These are phyloP conservation scores for Gasteruption jaculator DNA, from an alignment of 2,888 invertebrate species.

Conservation along the genomic window DNA sequence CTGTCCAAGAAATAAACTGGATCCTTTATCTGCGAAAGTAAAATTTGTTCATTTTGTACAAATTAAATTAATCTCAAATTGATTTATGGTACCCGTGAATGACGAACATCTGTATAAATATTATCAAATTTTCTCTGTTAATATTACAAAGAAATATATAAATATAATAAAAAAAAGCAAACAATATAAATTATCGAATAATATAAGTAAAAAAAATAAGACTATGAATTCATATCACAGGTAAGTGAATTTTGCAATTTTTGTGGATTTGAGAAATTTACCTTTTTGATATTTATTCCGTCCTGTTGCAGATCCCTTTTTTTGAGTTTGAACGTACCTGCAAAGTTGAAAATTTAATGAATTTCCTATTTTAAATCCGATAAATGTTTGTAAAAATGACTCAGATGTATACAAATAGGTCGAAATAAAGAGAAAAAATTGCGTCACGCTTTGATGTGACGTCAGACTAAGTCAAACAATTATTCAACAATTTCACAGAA, in stretches of 20 bases:
- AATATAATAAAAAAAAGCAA: conserved; percentile 7
- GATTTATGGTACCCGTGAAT: no score
- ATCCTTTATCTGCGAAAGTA: conserved; percentile 57
- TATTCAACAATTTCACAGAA: no score
- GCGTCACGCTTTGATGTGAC: no score
- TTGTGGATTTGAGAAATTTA: conserved; percentile 61
- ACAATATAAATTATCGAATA: conserved; percentile 1
- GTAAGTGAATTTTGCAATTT: conserved; percentile 51
- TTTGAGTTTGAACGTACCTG: conserved; percentile 89
- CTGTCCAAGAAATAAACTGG: conserved; percentile 67
- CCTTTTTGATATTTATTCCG: conserved; percentile 71
- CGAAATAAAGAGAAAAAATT: no score
- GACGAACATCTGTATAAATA: no score
- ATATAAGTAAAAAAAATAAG: conserved; percentile 2
- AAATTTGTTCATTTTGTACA: background rate
- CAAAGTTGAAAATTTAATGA: conserved; percentile 31
- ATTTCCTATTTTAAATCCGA: no score
- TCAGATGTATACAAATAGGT: no score
- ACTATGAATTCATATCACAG: background rate
- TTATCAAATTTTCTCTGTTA: no score
- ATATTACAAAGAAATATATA: no score
- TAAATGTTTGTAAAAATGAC: no score
- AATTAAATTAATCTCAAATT: no score
- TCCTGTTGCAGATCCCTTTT: conserved; percentile 82
- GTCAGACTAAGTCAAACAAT: no score